Base-by-base conservation (phyloP, 2,797 vertebrate species). In the Sparidentex hasta region DNA sequence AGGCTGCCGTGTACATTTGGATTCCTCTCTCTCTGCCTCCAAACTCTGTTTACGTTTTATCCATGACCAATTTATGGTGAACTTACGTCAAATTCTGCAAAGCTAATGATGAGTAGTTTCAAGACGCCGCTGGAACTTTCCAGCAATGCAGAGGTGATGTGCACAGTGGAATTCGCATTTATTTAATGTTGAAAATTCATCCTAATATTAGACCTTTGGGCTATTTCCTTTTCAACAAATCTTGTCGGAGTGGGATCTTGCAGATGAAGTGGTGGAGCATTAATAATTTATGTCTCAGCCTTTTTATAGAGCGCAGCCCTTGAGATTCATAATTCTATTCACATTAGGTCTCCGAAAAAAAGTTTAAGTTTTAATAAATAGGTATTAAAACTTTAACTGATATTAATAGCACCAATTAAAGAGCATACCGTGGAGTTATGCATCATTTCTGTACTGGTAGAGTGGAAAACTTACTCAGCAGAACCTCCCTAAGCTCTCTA, bases 341-440 rank as follows among this genome's bases (percentile, higher is more conserved):
- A 85, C 91, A 95, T 95, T 93, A 94, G 86, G 62, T 68, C 74
- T 57, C 47, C 62, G 87, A 88, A 93, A 94, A 86, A 94, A 93
- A 93, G 87, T 91, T 90, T 41, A 92, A 91, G 92, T 93, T 93
- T 93, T 94, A 94, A 95, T 95, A 95, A 95, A 95, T 95, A 95
- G 93, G 93, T 94, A 92, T 92, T 95, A 93, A 94, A 95, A 94
- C 89, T 95, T 95, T 94, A 96, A 95, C 93, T 92, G 93, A 93
- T 94, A 96, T 96, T 95, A 95, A 95, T 95, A 94, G 93, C 83
- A 21, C 47, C 94, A 94, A 95, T 95, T 95, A 94, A 93, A 92
- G 83, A 78, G 85, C 84, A 89, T 81, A 83, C 86, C 73, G 81
- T 79, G 77, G 65, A 89, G 92, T 87, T 88, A 94, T 95, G 93